Evolutionary conservation across 1,140 invertebrate species (phyloP).

Genomic region (Capitella teleta): DNA sequence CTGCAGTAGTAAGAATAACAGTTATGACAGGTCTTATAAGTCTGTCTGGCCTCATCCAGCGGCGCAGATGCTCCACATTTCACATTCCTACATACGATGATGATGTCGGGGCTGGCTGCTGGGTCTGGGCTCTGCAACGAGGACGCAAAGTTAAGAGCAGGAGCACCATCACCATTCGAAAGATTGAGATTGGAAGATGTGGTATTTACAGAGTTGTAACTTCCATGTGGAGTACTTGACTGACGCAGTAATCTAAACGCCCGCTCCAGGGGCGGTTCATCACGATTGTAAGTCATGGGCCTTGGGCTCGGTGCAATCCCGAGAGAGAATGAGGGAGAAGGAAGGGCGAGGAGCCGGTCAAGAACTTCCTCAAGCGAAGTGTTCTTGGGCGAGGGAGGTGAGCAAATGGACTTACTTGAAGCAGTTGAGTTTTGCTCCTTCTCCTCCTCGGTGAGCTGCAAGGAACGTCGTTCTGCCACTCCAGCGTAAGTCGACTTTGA

Average conservation of each 20-base stretch:
- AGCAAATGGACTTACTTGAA: neutral
- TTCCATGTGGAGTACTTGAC: too few relatives aligned
- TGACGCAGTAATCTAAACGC: too few relatives aligned
- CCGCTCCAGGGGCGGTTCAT: too few relatives aligned
- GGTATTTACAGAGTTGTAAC: too few relatives aligned
- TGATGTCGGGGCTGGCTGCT: slow-evolving; percentile 39
- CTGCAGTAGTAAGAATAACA: slow-evolving; percentile 65
- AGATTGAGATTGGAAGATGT: neutral
- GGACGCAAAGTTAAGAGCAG: neutral
- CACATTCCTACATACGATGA: slow-evolving; percentile 33
- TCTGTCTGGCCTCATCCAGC: slow-evolving; percentile 37
- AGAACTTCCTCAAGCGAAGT: slow-evolving; percentile 85
- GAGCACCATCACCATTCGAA: neutral
- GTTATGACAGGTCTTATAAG: slow-evolving; percentile 83
- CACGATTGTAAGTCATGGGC: too few relatives aligned
- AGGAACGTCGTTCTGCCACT: neutral
- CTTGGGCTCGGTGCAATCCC: too few relatives aligned
- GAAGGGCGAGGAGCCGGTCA: slow-evolving; percentile 74
- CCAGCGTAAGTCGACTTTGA: neutral
- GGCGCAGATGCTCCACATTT: slow-evolving; percentile 35
- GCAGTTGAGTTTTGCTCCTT: slow-evolving; percentile 40
- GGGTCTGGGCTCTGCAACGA: slow-evolving; percentile 49
- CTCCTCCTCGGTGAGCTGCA: slow-evolving; percentile 11
- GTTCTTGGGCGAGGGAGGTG: neutral
- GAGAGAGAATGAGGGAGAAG: too few relatives aligned